Percentiles rank a stretch among this genome's conserved stretches.
These are phyloP conservation scores for Agrotis exclamationis DNA, from an alignment of 2,888 invertebrate species.

Conservation along the genomic window DNA sequence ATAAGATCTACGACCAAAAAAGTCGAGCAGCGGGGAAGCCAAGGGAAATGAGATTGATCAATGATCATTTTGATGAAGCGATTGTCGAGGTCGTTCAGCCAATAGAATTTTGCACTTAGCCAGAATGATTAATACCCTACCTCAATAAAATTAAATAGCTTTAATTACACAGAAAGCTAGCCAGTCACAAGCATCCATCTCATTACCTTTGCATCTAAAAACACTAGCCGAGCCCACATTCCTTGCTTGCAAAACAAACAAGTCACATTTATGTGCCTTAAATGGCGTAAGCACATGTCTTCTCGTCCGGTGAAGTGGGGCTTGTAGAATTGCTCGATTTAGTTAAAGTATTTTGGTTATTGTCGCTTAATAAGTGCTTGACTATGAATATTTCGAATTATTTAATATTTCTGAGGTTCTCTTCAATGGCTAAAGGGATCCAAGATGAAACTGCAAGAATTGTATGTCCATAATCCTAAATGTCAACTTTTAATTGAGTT, in stretches of 20 bases:
- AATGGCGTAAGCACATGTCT: slow-evolving; percentile 81
- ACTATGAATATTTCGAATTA: not conserved
- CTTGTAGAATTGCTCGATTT: slow-evolving; percentile 37
- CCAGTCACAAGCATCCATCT: slow-evolving; percentile 45
- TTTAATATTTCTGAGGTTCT: not conserved
- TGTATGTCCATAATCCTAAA: not conserved
- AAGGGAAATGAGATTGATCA: not conserved
- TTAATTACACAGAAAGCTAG: slow-evolving; percentile 49
- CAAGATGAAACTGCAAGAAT: not conserved
- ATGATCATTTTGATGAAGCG: not conserved
- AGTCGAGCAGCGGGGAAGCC: too few species aligned
- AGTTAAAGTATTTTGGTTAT: slow-evolving; percentile 30
- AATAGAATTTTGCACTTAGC: not conserved
- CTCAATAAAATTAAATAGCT: slow-evolving; percentile 31
- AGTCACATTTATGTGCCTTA: slow-evolving; percentile 75
- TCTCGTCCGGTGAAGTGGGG: slow-evolving; percentile 64
- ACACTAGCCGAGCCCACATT: slow-evolving; percentile 76
- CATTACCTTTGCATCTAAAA: slow-evolving; percentile 63
- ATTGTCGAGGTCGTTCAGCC: not conserved
- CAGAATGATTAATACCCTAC: slow-evolving; percentile 1
- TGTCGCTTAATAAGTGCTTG: slow-evolving; percentile 25
- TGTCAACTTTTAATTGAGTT: too few species aligned
- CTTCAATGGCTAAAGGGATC: not conserved
- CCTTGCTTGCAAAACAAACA: slow-evolving; percentile 76
- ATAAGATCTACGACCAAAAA: too few species aligned